These are phyloP conservation scores for Agrenia bidenticulata DNA, from an alignment of 2,888 invertebrate genomes.

Conservation along the genomic window DNA sequence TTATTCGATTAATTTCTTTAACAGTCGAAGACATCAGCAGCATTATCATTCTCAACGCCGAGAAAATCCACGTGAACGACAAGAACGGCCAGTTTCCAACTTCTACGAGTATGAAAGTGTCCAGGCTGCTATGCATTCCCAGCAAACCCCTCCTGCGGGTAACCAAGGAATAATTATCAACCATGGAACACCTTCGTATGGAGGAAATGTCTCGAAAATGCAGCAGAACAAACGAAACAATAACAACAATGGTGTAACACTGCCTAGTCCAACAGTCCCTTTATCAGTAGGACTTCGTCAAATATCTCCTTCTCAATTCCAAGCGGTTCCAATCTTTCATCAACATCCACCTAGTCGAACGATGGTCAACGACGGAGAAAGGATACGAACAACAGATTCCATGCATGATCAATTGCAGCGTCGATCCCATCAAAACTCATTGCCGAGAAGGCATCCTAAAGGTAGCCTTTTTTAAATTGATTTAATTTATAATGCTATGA, in stretches of 20 bases:
- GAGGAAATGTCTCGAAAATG: constrained; percentile 22
- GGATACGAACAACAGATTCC: neutral
- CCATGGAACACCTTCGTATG: constrained; percentile 32
- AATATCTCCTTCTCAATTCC: constrained; percentile 47
- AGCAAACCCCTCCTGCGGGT: constrained; percentile 22
- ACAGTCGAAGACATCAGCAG: constrained; percentile 66
- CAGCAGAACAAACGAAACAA: constrained; percentile 19
- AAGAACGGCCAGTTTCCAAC: constrained; percentile 72
- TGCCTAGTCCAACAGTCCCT: constrained; percentile 50
- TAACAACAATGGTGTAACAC: constrained; percentile 50
- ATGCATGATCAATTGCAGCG: constrained; percentile 27
- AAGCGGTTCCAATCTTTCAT: constrained; percentile 35
- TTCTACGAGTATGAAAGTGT: constrained; percentile 83
- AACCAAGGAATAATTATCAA: constrained; percentile 27
- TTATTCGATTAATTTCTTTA: neutral
- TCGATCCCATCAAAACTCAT: constrained; percentile 48
- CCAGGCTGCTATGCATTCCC: constrained; percentile 45
- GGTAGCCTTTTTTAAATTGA: constrained; percentile 23
- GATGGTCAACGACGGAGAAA: neutral
- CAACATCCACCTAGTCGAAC: constrained; percentile 7
- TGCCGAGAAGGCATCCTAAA: constrained; percentile 49
- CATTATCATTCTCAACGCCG: constrained; percentile 67
- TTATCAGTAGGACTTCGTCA: constrained; percentile 43
- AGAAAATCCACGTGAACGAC: constrained; percentile 60
- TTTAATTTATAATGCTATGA: neutral